These are phyloP conservation scores for Micoletzkya japonica DNA, from an alignment of 2,888 invertebrate genomes.

Conservation along the genomic window DNA sequence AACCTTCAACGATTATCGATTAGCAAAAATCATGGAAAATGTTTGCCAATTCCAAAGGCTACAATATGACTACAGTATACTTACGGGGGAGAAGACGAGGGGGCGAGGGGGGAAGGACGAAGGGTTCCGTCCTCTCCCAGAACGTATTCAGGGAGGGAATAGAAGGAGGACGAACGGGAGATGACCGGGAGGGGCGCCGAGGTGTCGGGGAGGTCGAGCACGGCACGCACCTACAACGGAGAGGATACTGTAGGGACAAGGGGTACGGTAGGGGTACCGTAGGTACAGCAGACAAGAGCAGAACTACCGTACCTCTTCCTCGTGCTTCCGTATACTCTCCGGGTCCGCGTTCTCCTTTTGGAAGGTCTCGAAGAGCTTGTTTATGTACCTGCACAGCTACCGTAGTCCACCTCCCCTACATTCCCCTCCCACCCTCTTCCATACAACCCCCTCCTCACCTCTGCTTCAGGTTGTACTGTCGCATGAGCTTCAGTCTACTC, in stretches of 20 bases:
- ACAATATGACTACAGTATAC: background rate
- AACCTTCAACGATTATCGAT: too few species aligned
- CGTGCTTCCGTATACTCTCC: constrained; percentile 50
- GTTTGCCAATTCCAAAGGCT: too few species aligned
- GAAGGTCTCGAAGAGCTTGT: constrained; percentile 58
- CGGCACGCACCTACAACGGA: constrained; percentile 45
- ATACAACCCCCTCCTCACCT: constrained; percentile 1
- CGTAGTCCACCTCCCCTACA: background rate
- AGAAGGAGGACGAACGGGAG: constrained; percentile 54
- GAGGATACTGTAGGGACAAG: constrained; percentile 28
- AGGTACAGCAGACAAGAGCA: background rate
- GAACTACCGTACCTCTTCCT: constrained; percentile 25
- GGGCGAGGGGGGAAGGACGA: constrained; percentile 27
- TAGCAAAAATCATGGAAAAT: too few species aligned
- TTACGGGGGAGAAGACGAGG: background rate
- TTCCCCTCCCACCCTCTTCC: background rate
- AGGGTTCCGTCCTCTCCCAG: constrained; percentile 53
- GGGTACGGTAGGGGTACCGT: constrained; percentile 29
- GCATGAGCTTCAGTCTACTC: constrained; percentile 61
- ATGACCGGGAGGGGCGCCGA: constrained; percentile 35
- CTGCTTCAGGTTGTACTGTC: constrained; percentile 61
- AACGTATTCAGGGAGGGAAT: constrained; percentile 61
- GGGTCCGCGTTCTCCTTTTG: constrained; percentile 43
- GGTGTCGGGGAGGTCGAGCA: constrained; percentile 51
- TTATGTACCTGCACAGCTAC: constrained; percentile 46